Evolutionary conservation across 1,140 invertebrate genomes (phyloP), one percentile per base, ranked within the genome.

Genomic region (Periplaneta americana): DNA sequence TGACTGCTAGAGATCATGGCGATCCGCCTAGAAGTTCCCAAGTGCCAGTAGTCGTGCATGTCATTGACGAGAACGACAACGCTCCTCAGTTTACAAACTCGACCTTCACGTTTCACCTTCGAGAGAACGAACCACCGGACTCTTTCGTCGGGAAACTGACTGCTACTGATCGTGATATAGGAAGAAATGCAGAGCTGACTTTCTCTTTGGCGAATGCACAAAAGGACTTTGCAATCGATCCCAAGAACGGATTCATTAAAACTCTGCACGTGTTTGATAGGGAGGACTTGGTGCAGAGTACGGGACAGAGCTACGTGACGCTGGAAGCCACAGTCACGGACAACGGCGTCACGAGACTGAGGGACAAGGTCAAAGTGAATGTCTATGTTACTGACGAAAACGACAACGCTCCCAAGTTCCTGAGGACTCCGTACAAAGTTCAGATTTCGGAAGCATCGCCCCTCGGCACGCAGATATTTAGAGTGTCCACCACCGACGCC

Each of bases 21-120:
- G 87, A 87, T 36, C 94, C 95, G 1, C 89, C 92, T 3, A 90
- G 96, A 83, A 95, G 93, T 66, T 96, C 96, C 0, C 91, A 94
- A 9, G 96, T 97, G 0, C 94, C 95, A 1, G 93, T 99, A 0
- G 93, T 97, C 3, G 94, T 99, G 74, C 95, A 98, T 86, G 93
- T 99, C 3, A 93, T 97, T 37, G 98, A 99, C 88, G 97, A 97
- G 87, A 99, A 99, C 87, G 98, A 99, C 87, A 99, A 99, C 86
- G 92, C 93, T 28, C 98, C 98, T 0, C 92, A 95, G 85, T 97
- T 97, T 86, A 94, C 92, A 1, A 97, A 97, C 85, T 92, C 92
- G 9, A 97, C 95, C 6, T 97, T 97, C 85, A 93, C 92, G 66
- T 97, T 97, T 85, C 93, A 92, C 86, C 92, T 98, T 10, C 91